Evolutionary conservation across 2,888 invertebrate species (phyloP).

Genomic region (Peribatodes rhomboidaria): DNA sequence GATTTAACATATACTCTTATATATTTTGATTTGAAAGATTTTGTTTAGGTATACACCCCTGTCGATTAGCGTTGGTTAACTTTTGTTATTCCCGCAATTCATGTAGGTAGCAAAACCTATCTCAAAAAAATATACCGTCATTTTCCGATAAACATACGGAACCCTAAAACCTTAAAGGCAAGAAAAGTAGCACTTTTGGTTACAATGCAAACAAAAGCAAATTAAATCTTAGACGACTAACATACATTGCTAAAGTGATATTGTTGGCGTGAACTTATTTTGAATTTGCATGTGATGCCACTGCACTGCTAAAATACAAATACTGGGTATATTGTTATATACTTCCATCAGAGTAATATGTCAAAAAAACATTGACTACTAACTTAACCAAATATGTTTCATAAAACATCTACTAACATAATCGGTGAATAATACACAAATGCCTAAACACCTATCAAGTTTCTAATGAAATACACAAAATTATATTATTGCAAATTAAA

Average conservation of each 20-base stretch:
- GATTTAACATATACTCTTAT: no score
- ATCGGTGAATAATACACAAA: slow-evolving; percentile 15
- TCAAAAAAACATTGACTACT: background rate
- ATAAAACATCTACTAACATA: slow-evolving; percentile 16
- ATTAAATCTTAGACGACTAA: background rate
- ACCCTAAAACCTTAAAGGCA: slow-evolving; percentile 17
- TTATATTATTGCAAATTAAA: background rate
- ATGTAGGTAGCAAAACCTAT: no score
- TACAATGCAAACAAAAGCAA: background rate
- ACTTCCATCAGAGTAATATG: background rate
- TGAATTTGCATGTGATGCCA: background rate
- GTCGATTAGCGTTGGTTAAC: no score
- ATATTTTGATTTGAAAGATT: no score
- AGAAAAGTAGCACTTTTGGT: slow-evolving; percentile 25
- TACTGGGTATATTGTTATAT: background rate
- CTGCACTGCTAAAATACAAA: background rate
- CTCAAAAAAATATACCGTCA: no score
- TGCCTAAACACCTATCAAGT: slow-evolving; percentile 9
- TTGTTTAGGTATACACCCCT: no score
- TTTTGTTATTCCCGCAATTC: no score
- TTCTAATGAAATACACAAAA: background rate
- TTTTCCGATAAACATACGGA: no score
- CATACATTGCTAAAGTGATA: background rate
- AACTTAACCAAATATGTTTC: background rate
- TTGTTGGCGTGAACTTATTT: background rate